These are phyloP conservation scores for Ceratina australensis DNA, from an alignment of 1,140 invertebrate genomes.

Conservation along the genomic window DNA sequence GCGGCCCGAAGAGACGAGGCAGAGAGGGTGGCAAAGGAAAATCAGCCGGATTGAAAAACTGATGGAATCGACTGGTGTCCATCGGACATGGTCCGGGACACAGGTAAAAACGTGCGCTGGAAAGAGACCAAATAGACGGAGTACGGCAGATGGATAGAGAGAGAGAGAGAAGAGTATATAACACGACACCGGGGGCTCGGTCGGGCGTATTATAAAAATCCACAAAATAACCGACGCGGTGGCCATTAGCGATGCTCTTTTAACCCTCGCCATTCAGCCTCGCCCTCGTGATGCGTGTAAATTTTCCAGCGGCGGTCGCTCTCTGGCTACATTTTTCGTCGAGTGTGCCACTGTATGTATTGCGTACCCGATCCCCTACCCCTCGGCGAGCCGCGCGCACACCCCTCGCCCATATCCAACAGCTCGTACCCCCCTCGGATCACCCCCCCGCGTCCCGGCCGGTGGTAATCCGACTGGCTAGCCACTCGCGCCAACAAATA, in stretches of 20 bases:
- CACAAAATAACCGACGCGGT: slow-evolving; percentile 80
- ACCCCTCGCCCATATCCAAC: slow-evolving; percentile 54
- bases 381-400: slow-evolving; percentile 44
- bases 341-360: slow-evolving; percentile 72
- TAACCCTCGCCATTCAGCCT: slow-evolving; percentile 77
- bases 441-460: slow-evolving; percentile 46
- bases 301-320: slow-evolving; percentile 78
- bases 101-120: slow-evolving; percentile 23
- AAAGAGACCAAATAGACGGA: not conserved
- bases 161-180: slow-evolving; percentile 5
- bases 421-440: slow-evolving; percentile 52
- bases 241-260: slow-evolving; percentile 80
- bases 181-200: slow-evolving; percentile 26
- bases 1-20: not conserved
- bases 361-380: slow-evolving; percentile 50
- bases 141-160: no score
- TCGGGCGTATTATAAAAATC: slow-evolving; percentile 78
- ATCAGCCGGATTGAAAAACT: slow-evolving; percentile 52
- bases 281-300: slow-evolving; percentile 79
- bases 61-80: slow-evolving; percentile 48
- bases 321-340: slow-evolving; percentile 78
- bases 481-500: slow-evolving; percentile 79
- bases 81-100: slow-evolving; percentile 10
- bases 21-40: slow-evolving; percentile 37
- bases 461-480: slow-evolving; percentile 79